These are phyloP conservation scores for Epinotia ramella DNA, from an alignment of 2,888 invertebrate genomes.

Conservation along the genomic window DNA sequence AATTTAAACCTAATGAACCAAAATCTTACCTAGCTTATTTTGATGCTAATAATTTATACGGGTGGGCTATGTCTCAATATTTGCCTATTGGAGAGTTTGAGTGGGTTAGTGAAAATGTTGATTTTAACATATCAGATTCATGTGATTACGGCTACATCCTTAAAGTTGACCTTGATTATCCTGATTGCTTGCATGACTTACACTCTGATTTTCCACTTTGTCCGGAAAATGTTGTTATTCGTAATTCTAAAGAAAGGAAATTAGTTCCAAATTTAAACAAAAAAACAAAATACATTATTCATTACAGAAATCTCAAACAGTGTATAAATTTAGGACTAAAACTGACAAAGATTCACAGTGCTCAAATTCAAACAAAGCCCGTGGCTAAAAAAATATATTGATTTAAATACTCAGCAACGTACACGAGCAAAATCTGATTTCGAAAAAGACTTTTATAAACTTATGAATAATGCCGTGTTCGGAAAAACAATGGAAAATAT, in stretches of 20 bases:
- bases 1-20: neutral
- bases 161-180: conserved; percentile 6
- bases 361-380: conserved; percentile 30
- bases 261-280: conserved; percentile 33
- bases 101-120: neutral
- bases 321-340: conserved; percentile 34
- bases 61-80: conserved; percentile 13
- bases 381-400: conserved; percentile 33
- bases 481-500: conserved; percentile 41
- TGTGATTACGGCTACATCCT: neutral
- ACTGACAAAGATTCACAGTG: conserved; percentile 33
- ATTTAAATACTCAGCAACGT: conserved; percentile 41
- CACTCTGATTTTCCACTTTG: neutral
- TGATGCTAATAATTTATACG: conserved; percentile 7
- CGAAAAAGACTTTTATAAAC: conserved; percentile 39
- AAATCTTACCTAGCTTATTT: neutral
- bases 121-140: conserved; percentile 1
- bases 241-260: conserved; percentile 19
- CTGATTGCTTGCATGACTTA: neutral
- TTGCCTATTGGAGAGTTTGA: conserved; percentile 3
- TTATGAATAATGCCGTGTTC: conserved; percentile 39
- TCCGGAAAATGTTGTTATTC: conserved; percentile 25
- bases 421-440: conserved; percentile 21
- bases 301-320: conserved; percentile 42
- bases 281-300: conserved; percentile 42